Conservation (phyloP, 2,888 invertebrate genomes). For the Chrysotoxum bicinctum region DNA sequence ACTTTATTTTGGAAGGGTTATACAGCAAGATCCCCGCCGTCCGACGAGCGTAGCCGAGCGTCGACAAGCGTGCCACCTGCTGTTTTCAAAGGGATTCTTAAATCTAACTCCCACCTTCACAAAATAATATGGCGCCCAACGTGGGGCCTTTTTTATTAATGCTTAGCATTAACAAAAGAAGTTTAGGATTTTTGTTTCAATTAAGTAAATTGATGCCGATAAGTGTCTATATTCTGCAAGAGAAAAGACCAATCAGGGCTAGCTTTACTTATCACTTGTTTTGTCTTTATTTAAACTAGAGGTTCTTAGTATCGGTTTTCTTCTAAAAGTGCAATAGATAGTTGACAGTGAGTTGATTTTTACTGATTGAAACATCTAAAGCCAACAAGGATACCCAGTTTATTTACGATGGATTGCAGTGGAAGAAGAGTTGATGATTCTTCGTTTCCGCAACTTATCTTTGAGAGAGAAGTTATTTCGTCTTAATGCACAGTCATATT, state of each 20-base stretch:
- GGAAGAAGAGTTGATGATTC: not conserved
- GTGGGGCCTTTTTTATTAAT: not conserved
- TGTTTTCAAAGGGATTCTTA: no score
- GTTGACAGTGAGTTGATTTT: not conserved
- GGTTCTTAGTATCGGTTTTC: not conserved
- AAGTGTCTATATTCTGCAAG: not conserved
- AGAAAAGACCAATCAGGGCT: not conserved
- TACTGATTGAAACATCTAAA: not conserved
- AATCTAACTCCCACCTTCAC: not conserved
- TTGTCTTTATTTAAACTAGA: not conserved
- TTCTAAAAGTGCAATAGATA: not conserved
- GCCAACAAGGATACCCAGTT: not conserved
- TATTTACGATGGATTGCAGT: not conserved
- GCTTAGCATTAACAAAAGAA: not conserved
- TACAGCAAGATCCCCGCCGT: no score
- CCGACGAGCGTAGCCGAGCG: no score
- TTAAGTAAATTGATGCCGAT: not conserved
- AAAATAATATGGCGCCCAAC: not conserved
- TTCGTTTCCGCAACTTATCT: not conserved
- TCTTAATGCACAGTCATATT: not conserved
- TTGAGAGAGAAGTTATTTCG: not conserved
- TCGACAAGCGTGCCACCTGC: no score
- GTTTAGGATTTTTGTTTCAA: not conserved
- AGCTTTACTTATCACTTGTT: not conserved
- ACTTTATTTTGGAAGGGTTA: no score